Conservation (phyloP, 35 echinoderm and acorn worm species). For the Amphiura filiformis region DNA sequence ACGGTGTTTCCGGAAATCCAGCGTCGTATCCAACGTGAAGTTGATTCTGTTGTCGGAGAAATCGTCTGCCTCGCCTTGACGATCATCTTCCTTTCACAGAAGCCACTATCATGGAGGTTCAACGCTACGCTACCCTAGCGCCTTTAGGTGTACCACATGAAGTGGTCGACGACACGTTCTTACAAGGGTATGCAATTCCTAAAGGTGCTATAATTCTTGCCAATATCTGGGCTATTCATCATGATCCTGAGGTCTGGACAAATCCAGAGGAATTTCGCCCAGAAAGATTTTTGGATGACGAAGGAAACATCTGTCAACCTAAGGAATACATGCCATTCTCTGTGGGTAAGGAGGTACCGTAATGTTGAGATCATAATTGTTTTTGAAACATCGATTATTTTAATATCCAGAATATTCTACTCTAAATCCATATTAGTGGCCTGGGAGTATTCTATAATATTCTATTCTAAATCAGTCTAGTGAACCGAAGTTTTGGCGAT, state of each 20-base stretch:
- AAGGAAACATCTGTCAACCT: neutral
- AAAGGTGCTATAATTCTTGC: conserved; percentile 13
- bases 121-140: neutral
- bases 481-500: too few relatives aligned
- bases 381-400: too few relatives aligned
- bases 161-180: neutral
- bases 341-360: neutral
- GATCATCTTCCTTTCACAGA: conserved; percentile 28
- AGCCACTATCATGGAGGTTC: conserved; percentile 27
- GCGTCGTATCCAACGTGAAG: conserved; percentile 24
- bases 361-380: too few relatives aligned
- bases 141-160: conserved; percentile 23
- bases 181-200: conserved; percentile 30
- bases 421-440: too few relatives aligned
- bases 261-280: conserved; percentile 45
- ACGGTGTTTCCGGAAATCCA: conserved; percentile 30
- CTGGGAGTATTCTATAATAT: too few relatives aligned
- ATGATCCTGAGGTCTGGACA: conserved; percentile 28
- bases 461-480: too few relatives aligned
- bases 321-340: neutral
- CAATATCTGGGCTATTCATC: conserved; percentile 34
- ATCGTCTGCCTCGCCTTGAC: neutral
- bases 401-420: too few relatives aligned
- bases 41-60: conserved; percentile 30
- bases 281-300: conserved; percentile 43